These are phyloP conservation scores for Andrena trimmerana DNA, from an alignment of 2,888 invertebrate genomes.

Conservation along the genomic window DNA sequence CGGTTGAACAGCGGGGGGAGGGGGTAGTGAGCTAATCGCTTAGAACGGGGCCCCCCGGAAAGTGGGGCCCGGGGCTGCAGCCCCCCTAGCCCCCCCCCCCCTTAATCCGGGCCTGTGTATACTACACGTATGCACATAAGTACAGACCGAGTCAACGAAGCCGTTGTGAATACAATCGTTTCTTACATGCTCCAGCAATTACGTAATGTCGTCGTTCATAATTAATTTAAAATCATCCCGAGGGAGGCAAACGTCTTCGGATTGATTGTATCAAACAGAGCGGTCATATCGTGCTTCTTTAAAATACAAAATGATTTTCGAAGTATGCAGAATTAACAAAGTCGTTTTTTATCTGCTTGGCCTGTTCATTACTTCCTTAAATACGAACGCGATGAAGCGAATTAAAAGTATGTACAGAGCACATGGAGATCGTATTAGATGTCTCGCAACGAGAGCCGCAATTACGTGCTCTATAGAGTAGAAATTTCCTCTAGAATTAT, in stretches of 20 bases:
- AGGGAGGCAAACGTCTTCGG: neutral
- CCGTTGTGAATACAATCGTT: neutral
- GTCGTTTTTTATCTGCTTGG: no score
- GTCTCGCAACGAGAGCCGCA: constrained; percentile 23
- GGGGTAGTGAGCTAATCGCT: no score
- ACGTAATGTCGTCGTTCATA: neutral
- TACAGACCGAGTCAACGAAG: neutral
- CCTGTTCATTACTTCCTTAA: neutral
- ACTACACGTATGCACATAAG: neutral
- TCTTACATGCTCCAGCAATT: neutral
- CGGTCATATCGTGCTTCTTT: neutral
- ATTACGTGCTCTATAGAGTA: neutral
- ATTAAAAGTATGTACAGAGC: neutral
- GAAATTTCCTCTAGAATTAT: neutral
- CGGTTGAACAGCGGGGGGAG: no score
- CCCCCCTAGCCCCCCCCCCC: no score
- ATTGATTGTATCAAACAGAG: neutral
- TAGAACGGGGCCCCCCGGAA: no score
- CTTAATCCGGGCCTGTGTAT: neutral
- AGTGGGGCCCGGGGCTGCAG: no score
- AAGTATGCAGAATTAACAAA: neutral
- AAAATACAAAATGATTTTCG: neutral
- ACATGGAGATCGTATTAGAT: neutral
- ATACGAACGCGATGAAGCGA: neutral
- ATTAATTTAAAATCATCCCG: neutral